Conservation (phyloP, 2,888 invertebrate species). For the Atethmia centrago region DNA sequence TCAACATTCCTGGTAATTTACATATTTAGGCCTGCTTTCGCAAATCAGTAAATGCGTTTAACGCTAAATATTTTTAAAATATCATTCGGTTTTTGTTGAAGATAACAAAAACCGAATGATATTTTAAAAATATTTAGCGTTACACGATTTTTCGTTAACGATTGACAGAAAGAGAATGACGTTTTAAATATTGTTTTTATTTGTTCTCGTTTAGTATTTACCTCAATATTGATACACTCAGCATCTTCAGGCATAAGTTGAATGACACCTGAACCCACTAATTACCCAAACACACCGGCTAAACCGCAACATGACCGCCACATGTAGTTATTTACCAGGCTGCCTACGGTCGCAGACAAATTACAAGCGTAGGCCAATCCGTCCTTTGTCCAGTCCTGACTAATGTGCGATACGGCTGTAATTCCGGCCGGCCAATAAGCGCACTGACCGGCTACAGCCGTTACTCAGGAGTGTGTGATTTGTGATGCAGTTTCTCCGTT, state of each 20-base stretch:
- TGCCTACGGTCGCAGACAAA: constrained; percentile 60
- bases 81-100: too few relatives aligned
- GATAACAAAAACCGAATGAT: too few relatives aligned
- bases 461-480: constrained; percentile 58
- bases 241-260: background rate
- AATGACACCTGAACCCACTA: constrained; percentile 1
- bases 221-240: background rate
- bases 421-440: constrained; percentile 61
- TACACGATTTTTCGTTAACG: too few relatives aligned
- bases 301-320: constrained; percentile 26
- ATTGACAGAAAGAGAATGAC: too few relatives aligned
- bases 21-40: too few relatives aligned
- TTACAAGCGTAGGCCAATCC: constrained; percentile 65
- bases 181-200: too few relatives aligned
- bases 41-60: too few relatives aligned
- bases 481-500: constrained; percentile 49
- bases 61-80: too few relatives aligned
- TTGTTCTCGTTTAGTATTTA: background rate
- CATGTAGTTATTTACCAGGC: constrained; percentile 42
- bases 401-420: constrained; percentile 65
- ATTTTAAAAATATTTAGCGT: too few relatives aligned
- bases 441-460: constrained; percentile 57
- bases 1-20: too few relatives aligned
- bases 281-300: constrained; percentile 22
- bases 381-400: constrained; percentile 64